Evolutionary conservation across 2,797 vertebrate species (phyloP), one percentile per base, ranked within the genome.

Genomic region (Melanotaenia nigrans): DNA sequence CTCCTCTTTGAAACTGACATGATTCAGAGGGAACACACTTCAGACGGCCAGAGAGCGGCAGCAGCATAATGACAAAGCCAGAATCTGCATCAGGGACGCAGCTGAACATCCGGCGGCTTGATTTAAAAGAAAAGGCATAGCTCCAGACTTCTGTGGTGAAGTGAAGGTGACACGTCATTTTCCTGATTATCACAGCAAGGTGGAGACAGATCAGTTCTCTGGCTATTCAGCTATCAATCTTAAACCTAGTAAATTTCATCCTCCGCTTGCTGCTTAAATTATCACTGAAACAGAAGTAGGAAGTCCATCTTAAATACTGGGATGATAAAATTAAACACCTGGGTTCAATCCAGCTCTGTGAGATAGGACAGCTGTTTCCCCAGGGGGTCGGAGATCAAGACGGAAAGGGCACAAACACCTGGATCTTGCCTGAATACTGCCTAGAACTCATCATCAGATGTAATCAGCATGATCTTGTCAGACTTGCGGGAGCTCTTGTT

Each of bases 381-480:
- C 63, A 35, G 71, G 59, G 74, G 65, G 68, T 82, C 58, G 49
- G 28, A 49, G 66, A 73, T 45, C 28, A 35, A 54, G 63, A 78
- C 25, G 67, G 73, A 45, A 22, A 65, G 70, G 59, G 75, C 68
- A 71, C 69, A 65, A 78, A 86, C 85, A 84, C 77, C 73, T 83
- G 72, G 63, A 70, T 84, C 33, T 32, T 42, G 65, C 55, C 76
- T 70, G 77, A 53, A 65, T 57, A 38, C 57, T 5, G 54, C 71
- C 92, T 97, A 99, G 36, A 96, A 93, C 53, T 99, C 97, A 11
- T 99, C 97, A 0, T 98, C 98, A 0, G 95, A 95, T 53, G 94
- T 89, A 68, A 99, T 98, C 75, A 99, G 89, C 94, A 97, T 95
- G 76, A 95, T 92, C 84, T 99, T 99, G 90, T 99, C 98, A 2